Conservation (phyloP, 2,888 invertebrate species). For the Gordius sp. region DNA sequence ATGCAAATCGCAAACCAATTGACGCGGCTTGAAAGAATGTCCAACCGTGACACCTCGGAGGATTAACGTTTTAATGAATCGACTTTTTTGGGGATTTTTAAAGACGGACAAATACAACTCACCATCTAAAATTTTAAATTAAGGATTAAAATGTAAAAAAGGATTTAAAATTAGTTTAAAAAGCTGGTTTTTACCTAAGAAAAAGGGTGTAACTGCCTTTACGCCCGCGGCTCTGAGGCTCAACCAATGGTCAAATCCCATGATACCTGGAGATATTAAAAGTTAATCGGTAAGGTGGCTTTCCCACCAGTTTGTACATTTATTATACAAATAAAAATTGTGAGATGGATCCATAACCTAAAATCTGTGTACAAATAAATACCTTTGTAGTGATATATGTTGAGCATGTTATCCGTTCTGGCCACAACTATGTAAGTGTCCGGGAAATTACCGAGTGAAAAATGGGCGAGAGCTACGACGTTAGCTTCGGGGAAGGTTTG, state of each 20-base stretch:
- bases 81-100: background rate
- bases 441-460: background rate
- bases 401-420: background rate
- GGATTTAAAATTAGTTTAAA: background rate
- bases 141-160: background rate
- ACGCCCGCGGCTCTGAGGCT: background rate
- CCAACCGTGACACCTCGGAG: constrained; percentile 2
- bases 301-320: too few species aligned
- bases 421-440: background rate
- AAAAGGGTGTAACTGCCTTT: background rate
- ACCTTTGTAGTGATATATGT: constrained; percentile 14
- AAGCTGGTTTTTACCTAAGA: background rate
- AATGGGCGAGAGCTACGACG: background rate
- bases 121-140: constrained; percentile 1
- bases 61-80: background rate
- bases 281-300: too few species aligned
- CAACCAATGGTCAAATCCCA: background rate
- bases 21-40: background rate
- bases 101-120: background rate
- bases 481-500: background rate
- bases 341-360: background rate
- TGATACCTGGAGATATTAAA: too few species aligned
- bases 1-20: background rate
- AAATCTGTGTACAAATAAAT: background rate
- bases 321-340: constrained; percentile 12